Evolutionary conservation across 2,888 invertebrate species (phyloP).

Genomic region (Elysia crispata): DNA sequence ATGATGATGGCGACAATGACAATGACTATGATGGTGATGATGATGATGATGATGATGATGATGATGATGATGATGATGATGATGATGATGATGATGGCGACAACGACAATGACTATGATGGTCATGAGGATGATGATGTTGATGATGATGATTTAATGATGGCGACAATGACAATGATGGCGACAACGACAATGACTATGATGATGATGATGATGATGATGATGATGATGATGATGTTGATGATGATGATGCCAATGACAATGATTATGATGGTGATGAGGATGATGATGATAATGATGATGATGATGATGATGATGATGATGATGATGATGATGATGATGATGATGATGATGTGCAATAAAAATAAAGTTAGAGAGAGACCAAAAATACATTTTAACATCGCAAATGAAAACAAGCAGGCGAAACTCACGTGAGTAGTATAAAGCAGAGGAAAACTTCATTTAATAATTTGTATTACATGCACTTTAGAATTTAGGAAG

Average conservation of each 20-base stretch:
- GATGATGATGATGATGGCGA: conserved; percentile 4
- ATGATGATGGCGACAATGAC: neutral
- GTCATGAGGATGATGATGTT: too few relatives aligned
- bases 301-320: conserved; percentile 32
- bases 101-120: neutral
- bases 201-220: conserved; percentile 34
- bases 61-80: conserved; percentile 13
- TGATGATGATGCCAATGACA: conserved; percentile 40
- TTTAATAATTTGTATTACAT: too few relatives aligned
- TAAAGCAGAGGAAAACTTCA: too few relatives aligned
- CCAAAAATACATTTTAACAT: too few relatives aligned
- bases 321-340: conserved; percentile 9
- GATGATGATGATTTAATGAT: too few relatives aligned
- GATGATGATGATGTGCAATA: too few relatives aligned
- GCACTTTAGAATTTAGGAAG: too few relatives aligned
- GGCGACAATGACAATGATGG: neutral
- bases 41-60: neutral
- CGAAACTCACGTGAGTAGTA: too few relatives aligned
- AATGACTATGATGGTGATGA: neutral
- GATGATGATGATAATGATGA: too few relatives aligned
- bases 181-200: conserved; percentile 32
- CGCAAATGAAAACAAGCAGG: too few relatives aligned
- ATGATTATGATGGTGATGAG: too few relatives aligned
- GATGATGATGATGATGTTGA: conserved; percentile 33
- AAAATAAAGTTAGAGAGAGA: too few relatives aligned